Base-by-base conservation (phyloP, 2,797 vertebrate species). In the Malurus leucopterus region DNA sequence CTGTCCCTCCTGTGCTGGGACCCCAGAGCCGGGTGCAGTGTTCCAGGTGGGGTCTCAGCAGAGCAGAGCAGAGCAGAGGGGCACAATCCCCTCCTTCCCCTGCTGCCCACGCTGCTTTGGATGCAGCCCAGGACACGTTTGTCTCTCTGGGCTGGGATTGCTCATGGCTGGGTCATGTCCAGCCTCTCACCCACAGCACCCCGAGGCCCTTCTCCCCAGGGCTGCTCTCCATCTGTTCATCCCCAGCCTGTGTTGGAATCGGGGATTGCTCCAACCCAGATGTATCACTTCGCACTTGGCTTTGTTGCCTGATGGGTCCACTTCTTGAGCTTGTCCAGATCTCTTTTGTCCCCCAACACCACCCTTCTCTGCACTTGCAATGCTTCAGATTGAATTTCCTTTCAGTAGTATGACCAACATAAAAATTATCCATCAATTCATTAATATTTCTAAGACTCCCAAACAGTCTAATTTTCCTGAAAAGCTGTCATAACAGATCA, bases 111-210 rank as follows among this genome's bases (percentile, higher is more conserved):
- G 0, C 8, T 43, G 43, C 43, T 63, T 1, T 43, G 58, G 43
- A 20, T 47, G 26, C 41, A 55, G 22, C 43, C 49, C 49, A 55
- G 64, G 19, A 38, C 6, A 55, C 0, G 0, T 2, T 1, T 49
- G 50, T 18, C 15, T 69, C 1, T 69, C 49, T 76, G 36, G 1
- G n/a, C 22, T 55, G 34, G 0, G 0, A 43, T n/a, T 29, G n/a
- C 36, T 0, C 49, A n/a, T 16, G 0, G 19, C 49, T 34, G 27
- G 12, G 9, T 27, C 22, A 23, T 10, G 41, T 6, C 18, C 43
- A 51, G 29, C 46, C 1, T 46, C 14, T 19, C 40, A 0, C 1
- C 7, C 21, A 4, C 29, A 11, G 44, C 20, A 34, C 8, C 6
- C 4, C 5, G 15, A 27, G 34, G 8, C 11, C 24, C 46, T 51